phyloP scores from a whole-genome alignment of 2,113 vertebrate genomes.

The Ascaphus truei region DNA sequence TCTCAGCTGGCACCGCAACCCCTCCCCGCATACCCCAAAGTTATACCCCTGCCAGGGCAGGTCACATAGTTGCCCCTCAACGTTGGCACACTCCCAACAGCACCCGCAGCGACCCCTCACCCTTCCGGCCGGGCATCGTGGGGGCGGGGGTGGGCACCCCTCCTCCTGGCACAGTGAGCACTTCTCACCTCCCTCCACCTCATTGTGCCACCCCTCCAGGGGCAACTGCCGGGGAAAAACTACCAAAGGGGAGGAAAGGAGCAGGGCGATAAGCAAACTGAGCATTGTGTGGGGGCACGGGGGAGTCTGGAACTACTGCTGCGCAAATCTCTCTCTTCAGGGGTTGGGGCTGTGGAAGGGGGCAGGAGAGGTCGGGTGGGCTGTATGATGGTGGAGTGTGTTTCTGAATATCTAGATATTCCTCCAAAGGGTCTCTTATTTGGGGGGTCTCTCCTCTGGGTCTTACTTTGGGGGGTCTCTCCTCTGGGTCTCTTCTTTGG shows the following conservation, averaged over 20 bases:
- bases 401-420: too few relatives aligned
- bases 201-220: constrained; percentile 35
- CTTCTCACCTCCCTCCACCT: background rate
- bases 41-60: constrained; percentile 43
- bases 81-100: constrained; percentile 50
- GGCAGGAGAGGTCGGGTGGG: too few relatives aligned
- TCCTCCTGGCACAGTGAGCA: constrained; percentile 43
- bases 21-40: constrained; percentile 44
- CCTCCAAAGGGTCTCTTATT: too few relatives aligned
- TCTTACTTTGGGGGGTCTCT: too few relatives aligned
- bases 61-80: constrained; percentile 52
- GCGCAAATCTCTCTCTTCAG: too few relatives aligned
- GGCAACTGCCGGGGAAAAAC: background rate
- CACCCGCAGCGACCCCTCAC: constrained; percentile 44
- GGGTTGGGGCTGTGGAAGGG: too few relatives aligned
- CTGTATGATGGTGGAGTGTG: too few relatives aligned
- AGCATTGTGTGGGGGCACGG: background rate
- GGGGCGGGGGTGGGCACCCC: constrained; percentile 27
- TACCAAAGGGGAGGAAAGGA: background rate
- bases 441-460: too few relatives aligned
- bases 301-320: background rate
- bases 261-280: background rate
- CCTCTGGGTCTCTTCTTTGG: too few relatives aligned
- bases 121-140: constrained; percentile 34
- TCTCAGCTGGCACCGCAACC: constrained; percentile 41